Evolutionary conservation across 2,888 invertebrate genomes (phyloP).

Genomic region (Chymomyza fuscimana): DNA sequence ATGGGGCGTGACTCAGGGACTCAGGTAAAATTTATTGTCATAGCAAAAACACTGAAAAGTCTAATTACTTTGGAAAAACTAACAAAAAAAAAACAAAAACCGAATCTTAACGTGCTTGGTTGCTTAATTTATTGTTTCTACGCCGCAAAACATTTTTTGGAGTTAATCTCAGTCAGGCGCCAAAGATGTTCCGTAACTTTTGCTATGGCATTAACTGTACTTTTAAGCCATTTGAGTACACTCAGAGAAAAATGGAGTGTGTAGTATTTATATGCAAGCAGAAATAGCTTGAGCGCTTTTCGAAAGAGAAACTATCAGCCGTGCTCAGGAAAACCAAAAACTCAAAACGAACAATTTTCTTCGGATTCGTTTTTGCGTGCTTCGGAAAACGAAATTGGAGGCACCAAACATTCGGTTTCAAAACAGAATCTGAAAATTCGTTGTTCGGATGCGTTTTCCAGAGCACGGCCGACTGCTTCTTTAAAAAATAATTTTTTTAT

Average conservation of each 20-base stretch:
- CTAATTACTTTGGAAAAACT: constrained; percentile 11
- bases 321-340: too few relatives aligned
- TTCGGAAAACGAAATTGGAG: too few relatives aligned
- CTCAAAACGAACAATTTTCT: too few relatives aligned
- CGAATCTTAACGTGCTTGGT: constrained; percentile 45
- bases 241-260: background rate
- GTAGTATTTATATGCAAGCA: too few relatives aligned
- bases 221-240: background rate
- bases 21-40: constrained; percentile 73
- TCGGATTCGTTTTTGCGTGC: too few relatives aligned
- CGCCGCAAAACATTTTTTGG: constrained; percentile 62
- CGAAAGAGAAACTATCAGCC: too few relatives aligned
- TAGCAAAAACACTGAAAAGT: constrained; percentile 14
- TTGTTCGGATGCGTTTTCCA: too few relatives aligned
- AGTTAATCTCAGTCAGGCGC: constrained; percentile 60
- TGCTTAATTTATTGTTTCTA: constrained; percentile 70
- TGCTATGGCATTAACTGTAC: background rate
- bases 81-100: constrained; percentile 30
- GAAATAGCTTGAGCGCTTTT: too few relatives aligned
- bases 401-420: too few relatives aligned
- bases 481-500: too few relatives aligned
- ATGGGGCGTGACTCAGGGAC: constrained; percentile 67
- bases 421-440: too few relatives aligned
- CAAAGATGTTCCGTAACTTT: constrained; percentile 3
- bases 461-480: too few relatives aligned